phyloP scores from a whole-genome alignment of 2,888 invertebrate species.

The Hyposoter dolosus region DNA sequence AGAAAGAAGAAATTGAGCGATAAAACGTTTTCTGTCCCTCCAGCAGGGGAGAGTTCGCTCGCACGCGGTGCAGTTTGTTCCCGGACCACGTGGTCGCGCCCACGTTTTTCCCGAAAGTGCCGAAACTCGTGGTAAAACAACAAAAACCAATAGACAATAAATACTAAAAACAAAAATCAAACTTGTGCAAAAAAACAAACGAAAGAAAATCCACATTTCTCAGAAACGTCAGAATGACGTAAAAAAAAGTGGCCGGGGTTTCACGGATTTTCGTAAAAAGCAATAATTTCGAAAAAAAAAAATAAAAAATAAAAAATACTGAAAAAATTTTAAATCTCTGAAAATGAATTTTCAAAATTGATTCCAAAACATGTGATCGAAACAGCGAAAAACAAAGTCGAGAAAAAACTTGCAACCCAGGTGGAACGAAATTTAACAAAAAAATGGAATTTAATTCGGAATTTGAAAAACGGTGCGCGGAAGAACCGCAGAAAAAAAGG shows the following conservation, averaged over 20 bases:
- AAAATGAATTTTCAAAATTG: background rate
- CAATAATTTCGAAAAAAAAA: background rate
- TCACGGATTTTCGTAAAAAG: background rate
- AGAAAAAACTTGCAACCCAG: background rate
- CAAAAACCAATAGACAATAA: background rate
- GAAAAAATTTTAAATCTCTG: background rate
- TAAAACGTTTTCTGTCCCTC: conserved; percentile 35
- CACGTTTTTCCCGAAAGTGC: conserved; percentile 69
- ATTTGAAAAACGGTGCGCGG: background rate
- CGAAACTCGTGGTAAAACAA: background rate
- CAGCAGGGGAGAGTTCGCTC: conserved; percentile 58
- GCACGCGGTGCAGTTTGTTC: conserved; percentile 71
- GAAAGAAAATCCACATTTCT: background rate
- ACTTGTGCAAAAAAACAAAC: background rate
- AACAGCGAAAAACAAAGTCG: background rate
- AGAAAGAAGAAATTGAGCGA: conserved; percentile 13
- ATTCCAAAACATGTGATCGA: background rate
- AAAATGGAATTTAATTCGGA: background rate
- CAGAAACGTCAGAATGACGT: conserved; percentile 14
- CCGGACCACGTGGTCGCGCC: conserved; percentile 78
- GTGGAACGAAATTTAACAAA: background rate
- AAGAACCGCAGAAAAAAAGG: conserved; percentile 56
- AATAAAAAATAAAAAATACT: background rate
- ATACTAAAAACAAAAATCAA: background rate
- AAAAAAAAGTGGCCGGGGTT: background rate